These are phyloP conservation scores for Triops cancriformis DNA, from an alignment of 1,140 invertebrate species.

Conservation along the genomic window DNA sequence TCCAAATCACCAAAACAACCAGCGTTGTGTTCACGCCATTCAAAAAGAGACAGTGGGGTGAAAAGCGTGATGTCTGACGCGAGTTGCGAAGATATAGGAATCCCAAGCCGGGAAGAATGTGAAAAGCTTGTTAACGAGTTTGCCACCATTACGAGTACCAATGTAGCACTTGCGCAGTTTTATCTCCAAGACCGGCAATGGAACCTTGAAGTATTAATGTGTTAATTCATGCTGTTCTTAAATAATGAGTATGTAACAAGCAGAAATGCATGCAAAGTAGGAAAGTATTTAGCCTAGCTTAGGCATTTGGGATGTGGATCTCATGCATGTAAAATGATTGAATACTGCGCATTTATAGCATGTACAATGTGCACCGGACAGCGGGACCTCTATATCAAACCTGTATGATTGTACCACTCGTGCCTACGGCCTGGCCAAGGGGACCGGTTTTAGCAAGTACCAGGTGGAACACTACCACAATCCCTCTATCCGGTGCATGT, in stretches of 20 bases:
- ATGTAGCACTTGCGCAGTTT: conserved; percentile 48
- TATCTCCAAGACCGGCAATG: conserved; percentile 48
- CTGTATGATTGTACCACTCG: too few relatives aligned
- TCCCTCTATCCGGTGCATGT: too few relatives aligned
- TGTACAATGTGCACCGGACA: too few relatives aligned
- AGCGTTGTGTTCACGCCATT: background rate
- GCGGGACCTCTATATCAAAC: too few relatives aligned
- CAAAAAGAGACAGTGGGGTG: background rate
- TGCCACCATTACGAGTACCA: conserved; percentile 46
- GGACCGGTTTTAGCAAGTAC: too few relatives aligned
- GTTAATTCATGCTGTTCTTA: background rate
- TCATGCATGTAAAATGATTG: too few relatives aligned
- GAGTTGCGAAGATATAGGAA: conserved; percentile 33
- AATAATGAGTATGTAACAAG: background rate
- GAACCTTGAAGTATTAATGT: conserved; percentile 43
- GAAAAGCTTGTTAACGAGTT: conserved; percentile 43
- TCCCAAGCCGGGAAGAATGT: conserved; percentile 40
- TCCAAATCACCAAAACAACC: background rate
- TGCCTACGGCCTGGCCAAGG: too few relatives aligned
- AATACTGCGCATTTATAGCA: too few relatives aligned
- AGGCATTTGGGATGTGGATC: too few relatives aligned
- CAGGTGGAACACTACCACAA: too few relatives aligned
- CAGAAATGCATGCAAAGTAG: too few relatives aligned
- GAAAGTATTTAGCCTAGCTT: too few relatives aligned
- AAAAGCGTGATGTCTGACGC: conserved; percentile 15